Evolutionary conservation across 2,888 invertebrate species (phyloP).

Genomic region (Ochropleura plecta): DNA sequence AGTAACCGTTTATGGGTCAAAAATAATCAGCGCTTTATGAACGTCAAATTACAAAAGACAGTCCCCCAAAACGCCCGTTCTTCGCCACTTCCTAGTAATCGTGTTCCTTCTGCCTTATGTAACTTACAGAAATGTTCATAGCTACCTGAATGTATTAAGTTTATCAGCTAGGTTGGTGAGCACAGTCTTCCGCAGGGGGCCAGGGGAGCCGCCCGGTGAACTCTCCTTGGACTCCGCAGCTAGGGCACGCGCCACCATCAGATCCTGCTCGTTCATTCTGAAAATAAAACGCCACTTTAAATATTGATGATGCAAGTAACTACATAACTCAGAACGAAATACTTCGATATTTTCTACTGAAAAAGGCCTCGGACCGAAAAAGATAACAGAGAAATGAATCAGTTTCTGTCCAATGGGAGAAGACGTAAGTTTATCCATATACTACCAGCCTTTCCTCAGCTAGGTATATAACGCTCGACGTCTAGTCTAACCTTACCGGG

Average conservation of each 20-base stretch:
- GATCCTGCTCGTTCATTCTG: conserved; percentile 93
- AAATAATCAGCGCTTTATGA: too few species aligned
- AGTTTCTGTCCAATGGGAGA: neutral
- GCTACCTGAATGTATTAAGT: conserved; percentile 93
- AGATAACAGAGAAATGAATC: neutral
- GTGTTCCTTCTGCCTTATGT: too few species aligned
- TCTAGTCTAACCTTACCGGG: too few species aligned
- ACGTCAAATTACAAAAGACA: too few species aligned
- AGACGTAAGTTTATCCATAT: neutral
- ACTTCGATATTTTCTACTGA: neutral
- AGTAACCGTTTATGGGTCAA: too few species aligned
- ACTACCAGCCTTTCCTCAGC: neutral
- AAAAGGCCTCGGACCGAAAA: neutral
- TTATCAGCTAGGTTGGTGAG: conserved; percentile 92
- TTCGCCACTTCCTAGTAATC: too few species aligned
- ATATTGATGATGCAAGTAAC: neutral
- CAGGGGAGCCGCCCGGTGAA: conserved; percentile 91
- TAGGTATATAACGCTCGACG: too few species aligned
- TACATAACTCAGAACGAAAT: neutral
- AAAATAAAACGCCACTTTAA: conserved; percentile 48
- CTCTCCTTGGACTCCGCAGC: conserved; percentile 91
- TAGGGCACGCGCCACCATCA: conserved; percentile 93
- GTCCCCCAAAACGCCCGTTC: too few species aligned
- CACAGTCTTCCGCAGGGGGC: conserved; percentile 91
- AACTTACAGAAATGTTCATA: neutral